Conservation (phyloP, 92 coral and sea anemone genomes). For the Zoanthus gigantus region DNA sequence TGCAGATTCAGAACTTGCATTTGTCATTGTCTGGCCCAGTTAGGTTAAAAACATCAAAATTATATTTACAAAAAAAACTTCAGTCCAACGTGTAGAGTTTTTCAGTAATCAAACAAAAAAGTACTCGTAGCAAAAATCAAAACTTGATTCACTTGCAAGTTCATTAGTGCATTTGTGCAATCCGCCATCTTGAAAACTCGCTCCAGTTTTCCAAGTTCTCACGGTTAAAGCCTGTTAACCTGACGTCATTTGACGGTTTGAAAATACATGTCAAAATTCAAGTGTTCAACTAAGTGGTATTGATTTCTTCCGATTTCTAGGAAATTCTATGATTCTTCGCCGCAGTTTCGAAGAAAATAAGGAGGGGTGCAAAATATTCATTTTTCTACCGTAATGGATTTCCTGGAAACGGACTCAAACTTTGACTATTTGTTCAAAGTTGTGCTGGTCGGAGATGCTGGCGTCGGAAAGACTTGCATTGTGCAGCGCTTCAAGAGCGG, state of each 20-base stretch:
- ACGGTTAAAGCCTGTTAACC: not conserved
- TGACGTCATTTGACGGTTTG: constrained; percentile 21
- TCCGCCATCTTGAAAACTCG: constrained; percentile 71
- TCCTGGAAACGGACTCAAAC: constrained; percentile 65
- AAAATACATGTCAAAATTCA: not conserved
- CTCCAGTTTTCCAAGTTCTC: not conserved
- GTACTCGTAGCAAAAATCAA: not conserved
- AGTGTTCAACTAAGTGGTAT: not conserved
- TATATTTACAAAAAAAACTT: not conserved
- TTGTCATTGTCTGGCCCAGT: not conserved
- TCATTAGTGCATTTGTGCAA: not conserved
- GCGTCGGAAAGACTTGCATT: constrained; percentile 93
- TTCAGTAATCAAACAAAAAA: not conserved
- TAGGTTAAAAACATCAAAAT: not conserved
- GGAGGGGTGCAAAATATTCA: constrained; percentile 7
- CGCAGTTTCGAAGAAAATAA: constrained; percentile 23
- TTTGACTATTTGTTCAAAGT: constrained; percentile 92
- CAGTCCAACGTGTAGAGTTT: no score
- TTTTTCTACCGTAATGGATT: constrained; percentile 47
- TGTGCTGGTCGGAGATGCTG: constrained; percentile 92
- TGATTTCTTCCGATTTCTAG: constrained; percentile 28
- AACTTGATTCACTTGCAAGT: not conserved
- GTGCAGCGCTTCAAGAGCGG: constrained; percentile 87
- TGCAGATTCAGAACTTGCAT: not conserved
- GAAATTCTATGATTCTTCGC: constrained; percentile 25